Evolutionary conservation across 2,113 vertebrate genomes (phyloP).

Genomic region (Sialia sialis): DNA sequence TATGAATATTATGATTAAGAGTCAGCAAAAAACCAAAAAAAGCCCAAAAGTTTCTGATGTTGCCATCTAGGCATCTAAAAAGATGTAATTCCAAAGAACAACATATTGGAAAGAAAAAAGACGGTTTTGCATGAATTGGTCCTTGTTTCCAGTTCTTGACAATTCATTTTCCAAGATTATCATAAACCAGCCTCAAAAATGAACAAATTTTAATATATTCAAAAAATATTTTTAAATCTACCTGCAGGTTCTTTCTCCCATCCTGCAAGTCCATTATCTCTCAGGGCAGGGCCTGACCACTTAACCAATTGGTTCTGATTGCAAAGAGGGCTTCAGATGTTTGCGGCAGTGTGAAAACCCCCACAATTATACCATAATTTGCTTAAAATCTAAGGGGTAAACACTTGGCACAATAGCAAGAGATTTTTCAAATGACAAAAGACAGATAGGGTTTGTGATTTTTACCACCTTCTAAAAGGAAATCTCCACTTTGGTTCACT

Average conservation of each 20-base stretch:
- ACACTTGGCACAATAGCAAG: neutral
- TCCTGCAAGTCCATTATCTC: neutral
- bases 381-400: neutral
- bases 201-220: neutral
- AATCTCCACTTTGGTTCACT: neutral
- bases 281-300: neutral
- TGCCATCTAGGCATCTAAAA: neutral
- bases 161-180: neutral
- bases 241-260: neutral
- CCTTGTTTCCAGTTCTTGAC: neutral
- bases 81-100: neutral
- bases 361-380: neutral
- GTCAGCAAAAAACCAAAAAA: neutral
- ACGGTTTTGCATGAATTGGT: neutral
- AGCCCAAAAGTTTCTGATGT: neutral
- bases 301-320: neutral
- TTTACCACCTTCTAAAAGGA: neutral
- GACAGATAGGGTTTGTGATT: accelerated
- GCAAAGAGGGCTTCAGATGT: neutral
- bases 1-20: neutral
- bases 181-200: neutral
- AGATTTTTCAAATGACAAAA: neutral
- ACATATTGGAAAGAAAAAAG: neutral
- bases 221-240: neutral
- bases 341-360: neutral